phyloP scores from a whole-genome alignment of 2,888 invertebrate species.

The Spialia ferax region DNA sequence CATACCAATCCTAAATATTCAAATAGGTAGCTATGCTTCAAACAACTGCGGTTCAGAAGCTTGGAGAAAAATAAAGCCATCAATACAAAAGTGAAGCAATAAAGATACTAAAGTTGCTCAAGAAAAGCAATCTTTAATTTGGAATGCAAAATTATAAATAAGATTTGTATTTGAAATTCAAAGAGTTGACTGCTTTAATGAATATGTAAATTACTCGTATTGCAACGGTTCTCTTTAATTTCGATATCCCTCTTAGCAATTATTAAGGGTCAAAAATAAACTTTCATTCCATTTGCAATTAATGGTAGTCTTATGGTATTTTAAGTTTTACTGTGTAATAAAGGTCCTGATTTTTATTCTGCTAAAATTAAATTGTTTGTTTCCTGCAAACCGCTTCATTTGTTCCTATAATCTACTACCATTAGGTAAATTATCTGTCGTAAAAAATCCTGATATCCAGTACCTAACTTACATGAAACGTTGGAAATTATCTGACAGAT shows the following conservation, averaged over 20 bases:
- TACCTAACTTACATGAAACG: too few relatives aligned
- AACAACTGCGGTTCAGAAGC: background rate
- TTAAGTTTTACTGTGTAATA: too few relatives aligned
- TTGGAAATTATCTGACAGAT: too few relatives aligned
- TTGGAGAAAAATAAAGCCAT: background rate
- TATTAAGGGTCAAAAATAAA: background rate
- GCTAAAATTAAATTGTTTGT: too few relatives aligned
- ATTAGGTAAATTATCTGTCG: too few relatives aligned
- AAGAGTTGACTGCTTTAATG: conserved; percentile 12
- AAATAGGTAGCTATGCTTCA: too few relatives aligned
- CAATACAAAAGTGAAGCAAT: background rate
- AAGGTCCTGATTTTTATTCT: too few relatives aligned
- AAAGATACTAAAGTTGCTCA: background rate
- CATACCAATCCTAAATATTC: too few relatives aligned
- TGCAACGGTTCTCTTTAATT: background rate
- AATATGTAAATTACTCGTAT: conserved; percentile 21
- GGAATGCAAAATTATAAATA: conserved; percentile 17
- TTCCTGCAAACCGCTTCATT: too few relatives aligned
- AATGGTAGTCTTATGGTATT: background rate
- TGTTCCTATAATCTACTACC: too few relatives aligned
- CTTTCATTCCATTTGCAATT: background rate
- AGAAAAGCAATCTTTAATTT: conserved; percentile 19
- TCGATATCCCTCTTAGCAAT: background rate
- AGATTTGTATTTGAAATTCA: conserved; percentile 10
- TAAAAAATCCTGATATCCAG: too few relatives aligned